Evolutionary conservation across 2,888 invertebrate species (phyloP).

Genomic region (Norana najaformis): DNA sequence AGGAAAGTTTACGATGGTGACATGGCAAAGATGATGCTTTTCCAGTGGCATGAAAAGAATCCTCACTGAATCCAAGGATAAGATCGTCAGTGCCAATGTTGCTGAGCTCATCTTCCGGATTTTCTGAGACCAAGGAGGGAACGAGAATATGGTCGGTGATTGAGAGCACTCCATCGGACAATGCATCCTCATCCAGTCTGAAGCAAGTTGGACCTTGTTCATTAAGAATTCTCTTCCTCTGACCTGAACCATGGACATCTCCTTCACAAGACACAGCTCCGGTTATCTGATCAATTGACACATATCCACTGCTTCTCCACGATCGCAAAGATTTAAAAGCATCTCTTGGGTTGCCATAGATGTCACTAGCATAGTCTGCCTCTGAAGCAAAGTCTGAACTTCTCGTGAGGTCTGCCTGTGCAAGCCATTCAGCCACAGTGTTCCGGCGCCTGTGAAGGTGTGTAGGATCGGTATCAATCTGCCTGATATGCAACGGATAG

Average conservation of each 20-base stretch:
- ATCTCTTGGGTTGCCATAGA: conserved; percentile 10
- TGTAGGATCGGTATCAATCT: background rate
- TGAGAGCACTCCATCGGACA: background rate
- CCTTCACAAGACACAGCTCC: background rate
- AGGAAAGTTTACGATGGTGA: background rate
- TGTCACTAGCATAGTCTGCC: background rate
- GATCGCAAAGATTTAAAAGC: conserved; percentile 10
- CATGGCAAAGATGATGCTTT: background rate
- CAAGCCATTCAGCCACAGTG: conserved; percentile 28
- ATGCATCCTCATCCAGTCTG: background rate
- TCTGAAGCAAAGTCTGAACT: conserved; percentile 16
- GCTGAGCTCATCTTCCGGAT: background rate
- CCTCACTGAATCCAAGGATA: background rate
- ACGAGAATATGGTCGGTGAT: conserved; percentile 15
- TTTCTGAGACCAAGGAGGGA: conserved; percentile 15
- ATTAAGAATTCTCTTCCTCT: background rate
- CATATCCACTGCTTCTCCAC: conserved; percentile 29
- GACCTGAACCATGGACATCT: background rate
- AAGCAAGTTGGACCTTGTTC: background rate
- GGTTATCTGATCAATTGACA: background rate
- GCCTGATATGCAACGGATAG: background rate
- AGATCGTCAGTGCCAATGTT: background rate
- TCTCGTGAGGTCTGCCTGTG: conserved; percentile 5
- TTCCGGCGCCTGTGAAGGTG: conserved; percentile 13
- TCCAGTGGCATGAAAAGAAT: background rate